Conservation (phyloP, 2,888 invertebrate species). For the Dryobota labecula region DNA sequence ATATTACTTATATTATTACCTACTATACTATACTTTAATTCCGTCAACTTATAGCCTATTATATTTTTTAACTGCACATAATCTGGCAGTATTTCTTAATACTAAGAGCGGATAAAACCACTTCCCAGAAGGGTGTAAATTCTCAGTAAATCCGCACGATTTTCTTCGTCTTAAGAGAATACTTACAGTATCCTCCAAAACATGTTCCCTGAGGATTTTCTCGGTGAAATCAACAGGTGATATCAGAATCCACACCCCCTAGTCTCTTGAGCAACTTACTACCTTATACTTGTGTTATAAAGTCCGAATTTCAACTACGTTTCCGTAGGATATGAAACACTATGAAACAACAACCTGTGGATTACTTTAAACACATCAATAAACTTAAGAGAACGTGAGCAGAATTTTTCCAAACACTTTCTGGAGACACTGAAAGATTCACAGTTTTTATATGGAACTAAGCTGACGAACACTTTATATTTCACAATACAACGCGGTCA, state of each 20-base stretch:
- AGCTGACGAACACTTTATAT: constrained; percentile 35
- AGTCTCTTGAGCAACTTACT: constrained; percentile 75
- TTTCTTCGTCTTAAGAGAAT: constrained; percentile 57
- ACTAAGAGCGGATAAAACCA: constrained; percentile 6
- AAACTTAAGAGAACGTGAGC: constrained; percentile 53
- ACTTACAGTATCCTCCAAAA: constrained; percentile 86
- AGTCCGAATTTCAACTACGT: constrained; percentile 79
- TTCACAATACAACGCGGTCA: constrained; percentile 36
- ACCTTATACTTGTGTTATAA: constrained; percentile 79
- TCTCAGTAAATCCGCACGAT: constrained; percentile 6
- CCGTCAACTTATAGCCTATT: too few relatives aligned
- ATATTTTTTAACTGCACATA: too few relatives aligned
- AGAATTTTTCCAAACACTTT: constrained; percentile 39
- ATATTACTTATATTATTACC: too few relatives aligned
- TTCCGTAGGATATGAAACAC: constrained; percentile 64
- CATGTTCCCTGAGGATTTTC: constrained; percentile 83
- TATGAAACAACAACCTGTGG: constrained; percentile 85
- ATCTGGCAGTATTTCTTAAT: neutral
- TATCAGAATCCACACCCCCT: constrained; percentile 82
- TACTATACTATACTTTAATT: too few relatives aligned
- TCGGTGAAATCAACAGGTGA: constrained; percentile 87
- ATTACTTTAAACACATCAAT: constrained; percentile 71
- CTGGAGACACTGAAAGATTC: constrained; percentile 27
- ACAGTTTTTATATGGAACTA: constrained; percentile 12
- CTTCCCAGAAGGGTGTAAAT: neutral